Percentiles rank a stretch among this genome's conserved stretches.
phyloP scores from a whole-genome alignment of 2,888 invertebrate species.

The Drosophila niveifrons region DNA sequence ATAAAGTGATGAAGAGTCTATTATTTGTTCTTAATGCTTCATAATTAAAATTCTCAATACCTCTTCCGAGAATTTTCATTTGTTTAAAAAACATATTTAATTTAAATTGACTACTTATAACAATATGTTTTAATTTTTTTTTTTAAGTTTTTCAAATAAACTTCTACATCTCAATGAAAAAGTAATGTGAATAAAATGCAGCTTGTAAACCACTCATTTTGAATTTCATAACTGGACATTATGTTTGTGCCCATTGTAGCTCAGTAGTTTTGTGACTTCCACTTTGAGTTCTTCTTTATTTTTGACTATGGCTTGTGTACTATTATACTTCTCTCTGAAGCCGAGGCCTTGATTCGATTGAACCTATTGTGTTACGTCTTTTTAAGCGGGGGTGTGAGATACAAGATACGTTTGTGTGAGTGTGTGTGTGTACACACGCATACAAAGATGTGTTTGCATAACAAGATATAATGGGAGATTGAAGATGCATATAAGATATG shows the following conservation, averaged over 20 bases:
- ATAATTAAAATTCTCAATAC: too few relatives aligned
- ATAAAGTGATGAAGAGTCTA: too few relatives aligned
- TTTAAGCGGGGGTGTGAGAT: conserved; percentile 28
- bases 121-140: too few relatives aligned
- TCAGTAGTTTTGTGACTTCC: conserved; percentile 7
- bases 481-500: conserved; percentile 23
- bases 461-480: conserved; percentile 13
- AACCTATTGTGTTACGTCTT: conserved; percentile 35
- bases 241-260: conserved; percentile 34
- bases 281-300: conserved; percentile 30
- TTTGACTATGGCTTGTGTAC: conserved; percentile 29
- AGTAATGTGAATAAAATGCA: too few relatives aligned
- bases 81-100: too few relatives aligned
- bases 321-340: conserved; percentile 24
- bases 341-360: conserved; percentile 48
- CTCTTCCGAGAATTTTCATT: too few relatives aligned
- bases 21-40: too few relatives aligned
- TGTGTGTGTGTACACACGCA: conserved; percentile 6
- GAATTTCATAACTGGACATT: background rate
- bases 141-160: too few relatives aligned
- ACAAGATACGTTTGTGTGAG: conserved; percentile 23
- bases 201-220: background rate
- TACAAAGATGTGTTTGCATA: conserved; percentile 21
- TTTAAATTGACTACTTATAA: too few relatives aligned
- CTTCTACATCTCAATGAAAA: too few relatives aligned